Evolutionary conservation across 2,113 vertebrate species (phyloP).

Genomic region (Dipodomys stephensi): DNA sequence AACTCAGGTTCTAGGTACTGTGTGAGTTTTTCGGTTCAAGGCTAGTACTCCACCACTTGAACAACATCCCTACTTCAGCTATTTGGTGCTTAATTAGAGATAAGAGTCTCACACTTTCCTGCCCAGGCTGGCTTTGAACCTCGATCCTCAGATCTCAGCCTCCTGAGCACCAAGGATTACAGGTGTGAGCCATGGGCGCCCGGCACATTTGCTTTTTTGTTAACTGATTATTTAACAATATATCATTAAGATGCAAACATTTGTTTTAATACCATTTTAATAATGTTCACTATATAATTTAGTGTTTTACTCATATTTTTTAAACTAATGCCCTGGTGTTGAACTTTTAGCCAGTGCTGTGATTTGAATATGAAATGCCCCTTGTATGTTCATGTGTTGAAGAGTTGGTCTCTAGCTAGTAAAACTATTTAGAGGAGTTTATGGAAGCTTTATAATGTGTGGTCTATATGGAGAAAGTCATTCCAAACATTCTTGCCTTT

Average conservation of each 20-base stretch:
- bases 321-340: neutral
- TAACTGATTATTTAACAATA: constrained; percentile 29
- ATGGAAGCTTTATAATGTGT: neutral
- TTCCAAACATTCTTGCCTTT: neutral
- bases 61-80: no score
- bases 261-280: neutral
- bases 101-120: no score
- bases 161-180: no score
- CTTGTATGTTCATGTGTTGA: neutral
- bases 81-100: no score
- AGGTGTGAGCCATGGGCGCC: no score
- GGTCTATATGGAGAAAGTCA: neutral
- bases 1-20: no score
- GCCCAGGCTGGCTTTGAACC: no score
- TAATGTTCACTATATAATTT: neutral
- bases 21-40: no score
- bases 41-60: no score
- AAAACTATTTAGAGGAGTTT: neutral
- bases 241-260: neutral
- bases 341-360: neutral
- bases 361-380: neutral
- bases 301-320: neutral
- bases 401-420: neutral
- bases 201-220: neutral
- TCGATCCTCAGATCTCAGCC: no score